These are phyloP conservation scores for Anseranas semipalmata DNA, from an alignment of 2,113 vertebrate species.

Conservation along the genomic window DNA sequence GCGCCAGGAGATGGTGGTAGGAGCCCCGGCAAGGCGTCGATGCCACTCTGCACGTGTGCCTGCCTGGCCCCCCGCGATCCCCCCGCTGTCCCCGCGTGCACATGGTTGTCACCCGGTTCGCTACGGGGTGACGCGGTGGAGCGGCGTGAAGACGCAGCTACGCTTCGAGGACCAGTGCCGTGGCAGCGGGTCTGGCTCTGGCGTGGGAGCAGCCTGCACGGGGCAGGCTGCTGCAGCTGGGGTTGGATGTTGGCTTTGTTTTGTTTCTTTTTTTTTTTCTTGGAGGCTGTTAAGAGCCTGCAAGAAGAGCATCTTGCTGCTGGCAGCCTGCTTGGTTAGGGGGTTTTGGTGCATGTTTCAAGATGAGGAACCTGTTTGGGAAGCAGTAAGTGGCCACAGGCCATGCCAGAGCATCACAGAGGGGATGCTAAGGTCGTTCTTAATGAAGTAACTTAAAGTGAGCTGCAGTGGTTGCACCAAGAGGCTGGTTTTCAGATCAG, in stretches of 20 bases:
- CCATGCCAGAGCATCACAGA: fast-evolving
- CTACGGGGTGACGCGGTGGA: neutral
- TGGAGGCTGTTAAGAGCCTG: too few relatives aligned
- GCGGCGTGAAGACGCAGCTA: fast-evolving
- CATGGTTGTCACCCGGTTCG: fast-evolving
- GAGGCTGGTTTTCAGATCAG: fast-evolving
- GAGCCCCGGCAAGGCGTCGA: neutral
- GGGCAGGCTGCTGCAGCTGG: fast-evolving
- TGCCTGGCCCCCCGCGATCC: neutral
- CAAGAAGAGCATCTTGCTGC: neutral
- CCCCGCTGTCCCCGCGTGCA: fast-evolving
- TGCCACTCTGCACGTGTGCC: neutral
- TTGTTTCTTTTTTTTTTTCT: too few relatives aligned
- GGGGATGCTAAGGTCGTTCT: neutral
- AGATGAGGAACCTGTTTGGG: neutral
- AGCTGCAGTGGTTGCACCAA: neutral
- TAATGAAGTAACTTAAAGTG: neutral
- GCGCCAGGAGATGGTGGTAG: neutral
- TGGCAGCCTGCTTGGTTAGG: fast-evolving
- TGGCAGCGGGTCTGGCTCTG: neutral
- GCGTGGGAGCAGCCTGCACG: fast-evolving
- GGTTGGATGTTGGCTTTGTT: fast-evolving
- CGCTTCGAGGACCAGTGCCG: fast-evolving
- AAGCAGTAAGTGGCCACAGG: fast-evolving
- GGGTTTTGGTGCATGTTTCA: neutral